A percentile compares a stretch with the other conserved stretches of the same genome.
phyloP scores from a whole-genome alignment of 2,888 invertebrate species.

The Argyra leucocephala region DNA sequence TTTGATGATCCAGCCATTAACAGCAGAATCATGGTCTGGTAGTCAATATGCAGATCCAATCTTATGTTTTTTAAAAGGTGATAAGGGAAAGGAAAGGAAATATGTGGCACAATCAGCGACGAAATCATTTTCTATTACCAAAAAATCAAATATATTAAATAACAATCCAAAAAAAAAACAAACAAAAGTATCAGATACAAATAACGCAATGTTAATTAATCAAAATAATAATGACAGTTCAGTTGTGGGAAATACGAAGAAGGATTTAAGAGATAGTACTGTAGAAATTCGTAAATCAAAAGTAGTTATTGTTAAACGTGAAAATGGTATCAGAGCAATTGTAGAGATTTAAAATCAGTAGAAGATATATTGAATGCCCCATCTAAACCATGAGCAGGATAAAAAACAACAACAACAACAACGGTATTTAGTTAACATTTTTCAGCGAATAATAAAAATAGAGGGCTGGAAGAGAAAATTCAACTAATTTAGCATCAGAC shows the following conservation, averaged over 20 bases:
- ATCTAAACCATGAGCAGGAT: conserved; percentile 15
- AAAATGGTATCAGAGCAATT: conserved; percentile 52
- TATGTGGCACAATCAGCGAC: conserved; percentile 48
- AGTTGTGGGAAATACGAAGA: conserved; percentile 28
- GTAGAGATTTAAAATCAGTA: conserved; percentile 37
- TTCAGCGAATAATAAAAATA: not conserved
- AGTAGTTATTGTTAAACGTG: conserved; percentile 89
- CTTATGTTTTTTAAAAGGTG: conserved; percentile 72
- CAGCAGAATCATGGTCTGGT: conserved; percentile 85
- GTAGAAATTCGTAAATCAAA: conserved; percentile 86
- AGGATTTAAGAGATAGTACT: conserved; percentile 67
- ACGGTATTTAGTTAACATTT: conserved; percentile 30
- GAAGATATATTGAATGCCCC: conserved; percentile 33
- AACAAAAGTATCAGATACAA: conserved; percentile 24
- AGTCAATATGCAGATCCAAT: conserved; percentile 86
- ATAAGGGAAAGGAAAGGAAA: conserved; percentile 45
- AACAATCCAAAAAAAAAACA: conserved; percentile 49
- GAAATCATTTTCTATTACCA: conserved; percentile 59
- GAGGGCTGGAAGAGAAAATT: conserved; percentile 23
- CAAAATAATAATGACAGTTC: conserved; percentile 24
- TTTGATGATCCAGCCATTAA: conserved; percentile 80
- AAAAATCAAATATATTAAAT: conserved; percentile 73
- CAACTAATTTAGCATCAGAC: conserved; percentile 32
- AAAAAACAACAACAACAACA: conserved; percentile 19
- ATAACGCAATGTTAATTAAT: conserved; percentile 25